Base-by-base conservation (phyloP, 2,888 invertebrate genomes). In the Lumbricus terrestris region DNA sequence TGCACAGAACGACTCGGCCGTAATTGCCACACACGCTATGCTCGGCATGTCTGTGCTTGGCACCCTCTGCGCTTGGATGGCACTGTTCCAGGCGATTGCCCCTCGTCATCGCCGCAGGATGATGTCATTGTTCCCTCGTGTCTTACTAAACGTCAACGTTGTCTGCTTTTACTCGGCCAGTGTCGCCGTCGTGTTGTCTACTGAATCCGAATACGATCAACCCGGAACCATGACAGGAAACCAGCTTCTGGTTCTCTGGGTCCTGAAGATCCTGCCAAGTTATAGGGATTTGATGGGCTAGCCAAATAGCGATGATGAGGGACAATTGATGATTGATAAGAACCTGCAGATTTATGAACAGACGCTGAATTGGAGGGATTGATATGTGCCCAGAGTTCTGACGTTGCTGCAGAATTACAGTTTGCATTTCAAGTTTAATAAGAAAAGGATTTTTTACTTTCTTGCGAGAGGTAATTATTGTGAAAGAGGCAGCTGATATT, bases 1-100 rank as follows among this genome's bases (percentile, higher is more conserved):
- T 8, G 38, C 35, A 23, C 90, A 91, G 91, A 23, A 37, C 33
- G 85, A 90, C n/a, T 88, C 91, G 37, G 91, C 91, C 69, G 89
- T 89, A 23, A 90, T 91, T 23, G 91, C 91, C 3, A 90, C 91
- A 4, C 91, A 91, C 82, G 91, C 91, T 8, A 88, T 91, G 35
- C 91, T 91, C 88, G 91, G 91, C 23, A 92, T 92, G 90, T 92
- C 92, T 29, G 91, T 92, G 54, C 91, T 92, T 83, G 91, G 91
- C 0, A 91, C 92, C 1, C 90, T 92, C 40, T 91, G 92, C 35
- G 90, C 92, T 29, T 89, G 85, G 34, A 40, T 92, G 33, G 92
- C 92, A n/a, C 85, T 90, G 23, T 54, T 92, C 20, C 88, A 90
- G 20, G 91, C 90, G 15, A 38, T 92, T 16, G 92, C 91, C 37